A percentile compares a stretch with the other conserved stretches of the same genome.
Conservation (phyloP, 2,888 invertebrate genomes). For the Polyommatus iphigenia region DNA sequence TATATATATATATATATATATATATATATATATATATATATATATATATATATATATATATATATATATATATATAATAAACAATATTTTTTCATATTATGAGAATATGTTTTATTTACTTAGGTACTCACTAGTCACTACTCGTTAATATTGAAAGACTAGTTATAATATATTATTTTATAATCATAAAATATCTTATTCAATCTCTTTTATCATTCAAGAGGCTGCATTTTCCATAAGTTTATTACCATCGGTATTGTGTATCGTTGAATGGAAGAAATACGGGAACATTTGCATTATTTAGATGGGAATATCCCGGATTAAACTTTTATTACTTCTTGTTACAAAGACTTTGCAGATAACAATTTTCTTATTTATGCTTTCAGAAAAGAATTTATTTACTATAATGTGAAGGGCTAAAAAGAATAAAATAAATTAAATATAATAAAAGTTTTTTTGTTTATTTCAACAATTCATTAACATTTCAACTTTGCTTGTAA, state of each 20-base stretch:
- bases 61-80: too few species aligned
- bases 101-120: too few species aligned
- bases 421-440: not conserved
- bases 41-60: too few species aligned
- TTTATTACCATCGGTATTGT: not conserved
- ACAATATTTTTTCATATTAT: too few species aligned
- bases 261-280: not conserved
- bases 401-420: not conserved
- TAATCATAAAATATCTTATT: not conserved
- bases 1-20: too few species aligned
- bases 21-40: too few species aligned
- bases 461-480: not conserved
- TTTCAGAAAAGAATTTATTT: not conserved
- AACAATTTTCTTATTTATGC: not conserved
- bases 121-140: too few species aligned
- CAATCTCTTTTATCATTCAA: slow-evolving; percentile 3
- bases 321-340: not conserved
- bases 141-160: too few species aligned
- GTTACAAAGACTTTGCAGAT: not conserved
- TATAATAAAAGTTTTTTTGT: not conserved
- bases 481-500: not conserved
- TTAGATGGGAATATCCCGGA: not conserved
- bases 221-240: not conserved
- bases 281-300: not conserved
- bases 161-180: too few species aligned